A percentile compares a stretch with the other conserved stretches of the same genome.
These are phyloP conservation scores for Tachuris rubrigastra DNA, from an alignment of 2,113 vertebrate species.

Conservation along the genomic window DNA sequence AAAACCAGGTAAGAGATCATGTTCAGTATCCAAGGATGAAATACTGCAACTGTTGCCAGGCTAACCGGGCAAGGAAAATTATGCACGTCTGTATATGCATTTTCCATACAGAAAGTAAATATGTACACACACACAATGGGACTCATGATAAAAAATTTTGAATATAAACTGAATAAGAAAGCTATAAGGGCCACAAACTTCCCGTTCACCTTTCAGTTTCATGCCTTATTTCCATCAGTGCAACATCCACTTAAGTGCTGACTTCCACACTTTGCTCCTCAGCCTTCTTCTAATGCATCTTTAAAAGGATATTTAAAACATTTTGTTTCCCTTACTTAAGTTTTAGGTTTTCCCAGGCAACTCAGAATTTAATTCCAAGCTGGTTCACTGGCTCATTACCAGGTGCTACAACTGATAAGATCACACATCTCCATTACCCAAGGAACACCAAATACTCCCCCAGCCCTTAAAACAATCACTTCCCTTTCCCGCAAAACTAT, in stretches of 20 bases:
- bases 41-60: neutral
- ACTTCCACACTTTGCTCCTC: neutral
- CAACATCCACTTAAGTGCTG: neutral
- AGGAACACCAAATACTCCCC: neutral
- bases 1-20: neutral
- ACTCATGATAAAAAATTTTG: neutral
- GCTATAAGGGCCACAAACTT: neutral
- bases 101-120: neutral
- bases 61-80: neutral
- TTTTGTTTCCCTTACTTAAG: neutral
- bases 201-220: neutral
- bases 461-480: neutral
- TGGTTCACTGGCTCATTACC: neutral
- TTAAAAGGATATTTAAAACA: neutral
- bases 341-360: neutral
- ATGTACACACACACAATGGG: neutral
- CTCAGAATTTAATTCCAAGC: neutral
- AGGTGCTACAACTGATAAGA: slow-evolving; percentile 20
- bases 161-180: neutral
- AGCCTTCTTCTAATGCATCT: neutral
- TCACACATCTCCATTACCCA: slow-evolving; percentile 10
- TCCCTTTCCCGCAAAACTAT: neutral
- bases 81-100: rapidly evolving
- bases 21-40: neutral
- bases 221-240: neutral